Conservation (phyloP, 2,113 vertebrate genomes). For the Elgaria multicarinata region DNA sequence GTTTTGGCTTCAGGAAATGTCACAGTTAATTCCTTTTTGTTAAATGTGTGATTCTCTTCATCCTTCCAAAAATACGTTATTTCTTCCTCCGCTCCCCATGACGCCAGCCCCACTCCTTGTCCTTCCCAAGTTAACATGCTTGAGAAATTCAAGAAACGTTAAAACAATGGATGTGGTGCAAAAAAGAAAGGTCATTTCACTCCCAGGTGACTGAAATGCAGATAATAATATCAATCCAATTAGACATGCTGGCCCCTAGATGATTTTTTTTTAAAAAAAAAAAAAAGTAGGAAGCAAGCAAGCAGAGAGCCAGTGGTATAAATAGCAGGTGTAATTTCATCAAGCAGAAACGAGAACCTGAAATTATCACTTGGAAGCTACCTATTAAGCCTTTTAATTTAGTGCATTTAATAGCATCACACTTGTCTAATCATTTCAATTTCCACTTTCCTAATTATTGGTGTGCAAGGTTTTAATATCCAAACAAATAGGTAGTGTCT, state of each 20-base stretch:
- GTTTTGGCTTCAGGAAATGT: neutral
- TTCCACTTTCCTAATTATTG: conserved; percentile 43
- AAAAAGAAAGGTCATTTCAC: neutral
- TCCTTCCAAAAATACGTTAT: neutral
- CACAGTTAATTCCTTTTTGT: neutral
- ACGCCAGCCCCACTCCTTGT: neutral
- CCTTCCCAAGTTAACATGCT: neutral
- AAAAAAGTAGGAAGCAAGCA: conserved; percentile 1
- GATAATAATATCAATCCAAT: conserved; percentile 43
- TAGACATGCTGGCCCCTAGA: conserved; percentile 17
- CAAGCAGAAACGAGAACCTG: conserved; percentile 11
- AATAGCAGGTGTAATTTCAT: conserved; percentile 52
- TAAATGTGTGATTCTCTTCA: neutral
- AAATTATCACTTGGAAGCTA: conserved; percentile 34
- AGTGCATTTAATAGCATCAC: conserved; percentile 27
- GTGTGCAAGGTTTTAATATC: conserved; percentile 6
- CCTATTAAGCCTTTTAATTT: conserved; percentile 42
- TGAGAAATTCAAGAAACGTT: conserved; percentile 7
- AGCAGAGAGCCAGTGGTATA: conserved; percentile 16
- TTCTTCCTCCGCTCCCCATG: neutral
- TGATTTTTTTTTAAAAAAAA: conserved; percentile 19
- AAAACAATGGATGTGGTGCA: conserved; percentile 11
- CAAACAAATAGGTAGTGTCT: neutral
- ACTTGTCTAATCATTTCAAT: conserved; percentile 41
- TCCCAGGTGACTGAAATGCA: conserved; percentile 29